Evolutionary conservation across 1,140 invertebrate species (phyloP), one percentile per base, ranked within the genome.

Genomic region (Pseudobourletiella spinata): DNA sequence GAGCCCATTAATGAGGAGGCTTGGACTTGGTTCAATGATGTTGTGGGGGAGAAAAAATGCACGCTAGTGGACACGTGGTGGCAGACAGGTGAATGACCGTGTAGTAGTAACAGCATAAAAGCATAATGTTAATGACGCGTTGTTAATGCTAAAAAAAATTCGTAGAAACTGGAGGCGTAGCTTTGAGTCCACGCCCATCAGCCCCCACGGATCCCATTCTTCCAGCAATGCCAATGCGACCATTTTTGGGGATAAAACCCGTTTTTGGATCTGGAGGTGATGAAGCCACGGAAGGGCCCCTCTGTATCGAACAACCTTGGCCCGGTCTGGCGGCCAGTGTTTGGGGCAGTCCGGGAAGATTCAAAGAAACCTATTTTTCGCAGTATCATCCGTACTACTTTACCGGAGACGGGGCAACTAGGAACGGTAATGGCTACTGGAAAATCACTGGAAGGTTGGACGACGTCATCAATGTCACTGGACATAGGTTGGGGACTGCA

Each of bases 391-490:
- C 81, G 2, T 83, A 78, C 70, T 84, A 85, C 68, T 80, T 78
- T 63, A 82, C 82, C 51, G 83, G 83, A 56, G 83, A 84, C 75
- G 82, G 62, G 39, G 65, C 66, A 11, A 58, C 59, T 1, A 59
- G 59, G 24, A 68, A 57, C 43, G 69, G 73, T 14, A 82, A 85
- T 70, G 83, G 83, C 8, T 84, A 85, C 71, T 78, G 81, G 65
- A 84, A 81, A 80, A 78, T 85, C n/a, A 84, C 82, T 18, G 83
- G 84, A 8, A 74, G 84, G 28, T 79, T 84, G 62, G 83, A 85
- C 73, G 84, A 85, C 71, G 79, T 86, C 75, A 75, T 85, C 35
- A 85, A 84, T 72, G 82, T 84, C 26, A 82, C 81, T 20, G 84
- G 83, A 18, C 84, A 84, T 73, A 71, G 85, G 22, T 71, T 84